phyloP scores from a whole-genome alignment of 2,113 vertebrate species.

The Gymnogyps californianus region DNA sequence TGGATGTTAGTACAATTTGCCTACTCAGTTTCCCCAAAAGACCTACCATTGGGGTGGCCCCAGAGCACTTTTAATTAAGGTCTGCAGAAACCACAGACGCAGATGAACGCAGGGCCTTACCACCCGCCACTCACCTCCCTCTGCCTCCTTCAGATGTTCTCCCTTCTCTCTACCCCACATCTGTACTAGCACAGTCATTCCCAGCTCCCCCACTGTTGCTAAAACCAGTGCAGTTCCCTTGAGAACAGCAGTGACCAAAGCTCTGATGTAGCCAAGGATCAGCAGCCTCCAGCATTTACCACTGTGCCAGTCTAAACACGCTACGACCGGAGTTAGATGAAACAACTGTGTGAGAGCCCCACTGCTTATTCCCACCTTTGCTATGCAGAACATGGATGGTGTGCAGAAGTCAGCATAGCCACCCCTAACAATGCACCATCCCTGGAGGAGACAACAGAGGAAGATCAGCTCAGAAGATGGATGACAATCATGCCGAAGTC shows the following conservation, averaged over 20 bases:
- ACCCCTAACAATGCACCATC: fast-evolving
- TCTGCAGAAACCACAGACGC: background rate
- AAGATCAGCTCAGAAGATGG: background rate
- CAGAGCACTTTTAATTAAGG: background rate
- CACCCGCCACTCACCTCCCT: background rate
- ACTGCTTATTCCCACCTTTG: background rate
- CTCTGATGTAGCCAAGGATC: background rate
- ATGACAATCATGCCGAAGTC: fast-evolving
- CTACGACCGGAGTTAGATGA: background rate
- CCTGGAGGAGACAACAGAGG: background rate
- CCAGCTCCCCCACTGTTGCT: background rate
- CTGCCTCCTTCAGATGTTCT: background rate
- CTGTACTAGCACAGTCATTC: background rate
- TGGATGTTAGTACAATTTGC: background rate
- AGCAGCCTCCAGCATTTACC: background rate
- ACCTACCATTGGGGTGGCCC: background rate
- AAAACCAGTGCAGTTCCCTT: background rate
- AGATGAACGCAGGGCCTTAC: background rate
- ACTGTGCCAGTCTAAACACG: background rate
- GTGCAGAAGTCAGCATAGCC: background rate
- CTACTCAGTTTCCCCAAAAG: background rate
- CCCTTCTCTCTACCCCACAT: background rate
- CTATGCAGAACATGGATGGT: fast-evolving
- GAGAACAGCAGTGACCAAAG: background rate
- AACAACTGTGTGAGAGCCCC: background rate